Conservation (phyloP, 92 coral and sea anemone species). For the Actinernus sp. region DNA sequence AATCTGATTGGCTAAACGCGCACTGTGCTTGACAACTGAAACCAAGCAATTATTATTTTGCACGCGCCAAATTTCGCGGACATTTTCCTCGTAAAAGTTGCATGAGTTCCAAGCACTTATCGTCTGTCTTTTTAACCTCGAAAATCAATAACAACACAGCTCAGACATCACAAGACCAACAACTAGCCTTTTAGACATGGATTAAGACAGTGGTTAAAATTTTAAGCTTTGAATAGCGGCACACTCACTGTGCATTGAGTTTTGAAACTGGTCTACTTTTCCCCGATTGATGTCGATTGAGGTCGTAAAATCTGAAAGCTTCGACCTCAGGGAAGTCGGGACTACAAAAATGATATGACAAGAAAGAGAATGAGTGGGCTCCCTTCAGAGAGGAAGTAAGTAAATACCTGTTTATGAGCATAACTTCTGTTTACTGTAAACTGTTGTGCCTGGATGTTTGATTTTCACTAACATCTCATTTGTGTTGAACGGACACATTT, state of each 20-base stretch:
- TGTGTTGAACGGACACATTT: neutral
- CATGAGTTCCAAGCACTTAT: neutral
- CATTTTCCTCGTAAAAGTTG: conserved; percentile 4
- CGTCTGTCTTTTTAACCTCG: neutral
- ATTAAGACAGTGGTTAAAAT: no score
- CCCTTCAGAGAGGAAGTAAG: conserved; percentile 80
- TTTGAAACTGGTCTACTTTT: no score
- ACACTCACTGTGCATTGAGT: no score
- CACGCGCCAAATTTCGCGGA: conserved; percentile 1
- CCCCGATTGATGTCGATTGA: no score
- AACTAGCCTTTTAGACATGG: no score
- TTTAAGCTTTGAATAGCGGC: no score
- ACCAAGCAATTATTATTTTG: conserved; percentile 10
- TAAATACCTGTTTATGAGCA: conserved; percentile 6
- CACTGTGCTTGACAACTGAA: conserved; percentile 44
- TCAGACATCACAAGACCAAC: no score
- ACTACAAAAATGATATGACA: conserved; percentile 42
- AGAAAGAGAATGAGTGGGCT: conserved; percentile 61
- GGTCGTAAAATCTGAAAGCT: no score
- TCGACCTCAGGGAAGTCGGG: no score
- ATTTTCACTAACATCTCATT: no score
- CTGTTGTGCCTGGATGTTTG: no score
- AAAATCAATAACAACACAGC: neutral
- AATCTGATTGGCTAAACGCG: conserved; percentile 50
- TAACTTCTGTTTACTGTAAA: neutral